Evolutionary conservation across 2,797 vertebrate genomes (phyloP).

Genomic region (Pelodytes ibericus): DNA sequence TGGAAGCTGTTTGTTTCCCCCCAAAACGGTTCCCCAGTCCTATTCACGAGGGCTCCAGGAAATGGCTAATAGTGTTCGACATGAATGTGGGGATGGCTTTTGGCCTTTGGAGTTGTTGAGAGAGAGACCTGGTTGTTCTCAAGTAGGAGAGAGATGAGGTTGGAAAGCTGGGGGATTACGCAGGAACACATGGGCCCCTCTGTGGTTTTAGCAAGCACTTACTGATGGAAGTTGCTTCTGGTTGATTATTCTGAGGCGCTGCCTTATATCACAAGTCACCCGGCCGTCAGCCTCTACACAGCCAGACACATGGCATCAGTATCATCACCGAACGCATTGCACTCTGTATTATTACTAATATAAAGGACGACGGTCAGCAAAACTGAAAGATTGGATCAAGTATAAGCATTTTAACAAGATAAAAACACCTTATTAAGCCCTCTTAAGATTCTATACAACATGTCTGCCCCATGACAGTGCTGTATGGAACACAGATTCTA

Average conservation of each 20-base stretch:
- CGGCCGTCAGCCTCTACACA: conserved; percentile 8
- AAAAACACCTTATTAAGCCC: too few species aligned
- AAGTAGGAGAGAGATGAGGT: background rate
- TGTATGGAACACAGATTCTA: too few species aligned
- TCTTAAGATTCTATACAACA: too few species aligned
- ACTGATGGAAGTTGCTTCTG: background rate
- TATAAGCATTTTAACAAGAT: too few species aligned
- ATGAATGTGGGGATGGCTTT: conserved; percentile 3
- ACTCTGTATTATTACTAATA: too few species aligned
- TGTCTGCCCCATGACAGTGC: too few species aligned
- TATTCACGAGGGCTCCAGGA: background rate
- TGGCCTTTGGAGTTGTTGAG: background rate
- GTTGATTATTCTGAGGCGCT: background rate
- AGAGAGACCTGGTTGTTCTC: conserved; percentile 14
- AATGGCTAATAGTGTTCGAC: conserved; percentile 37
- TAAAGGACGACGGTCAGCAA: too few species aligned
- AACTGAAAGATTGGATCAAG: too few species aligned
- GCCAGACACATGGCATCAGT: background rate
- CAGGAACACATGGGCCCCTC: background rate
- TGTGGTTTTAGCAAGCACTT: background rate
- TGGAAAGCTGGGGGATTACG: background rate
- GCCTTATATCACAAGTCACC: conserved; percentile 14
- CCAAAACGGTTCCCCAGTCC: background rate
- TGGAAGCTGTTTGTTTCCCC: conserved; percentile 28
- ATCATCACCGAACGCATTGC: background rate